Evolutionary conservation across 1,140 invertebrate genomes (phyloP).

Genomic region (Drosophila pallidifrons): DNA sequence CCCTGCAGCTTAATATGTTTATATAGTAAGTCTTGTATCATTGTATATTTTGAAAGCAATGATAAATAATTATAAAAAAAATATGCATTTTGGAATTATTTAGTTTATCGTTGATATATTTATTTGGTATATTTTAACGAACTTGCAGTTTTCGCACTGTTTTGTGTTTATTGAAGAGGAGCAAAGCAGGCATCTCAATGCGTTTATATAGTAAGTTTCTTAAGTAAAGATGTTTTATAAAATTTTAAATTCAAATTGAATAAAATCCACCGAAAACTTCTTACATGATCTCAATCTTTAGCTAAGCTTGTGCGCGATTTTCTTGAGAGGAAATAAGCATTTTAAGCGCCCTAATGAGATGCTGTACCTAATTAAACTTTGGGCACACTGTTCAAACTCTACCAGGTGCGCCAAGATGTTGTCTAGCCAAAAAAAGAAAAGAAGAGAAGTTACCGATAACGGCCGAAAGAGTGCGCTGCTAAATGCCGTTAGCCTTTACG

Average conservation of each 20-base stretch:
- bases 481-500: constrained; percentile 13
- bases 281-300: background rate
- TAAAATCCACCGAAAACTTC: background rate
- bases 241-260: background rate
- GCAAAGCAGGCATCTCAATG: too few relatives aligned
- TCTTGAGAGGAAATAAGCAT: constrained; percentile 8
- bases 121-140: too few relatives aligned
- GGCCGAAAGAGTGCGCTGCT: constrained; percentile 33
- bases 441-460: constrained; percentile 37
- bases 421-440: constrained; percentile 20
- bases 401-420: constrained; percentile 31
- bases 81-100: too few relatives aligned
- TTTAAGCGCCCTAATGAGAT: constrained; percentile 48
- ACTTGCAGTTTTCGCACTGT: too few relatives aligned
- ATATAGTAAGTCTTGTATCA: too few relatives aligned
- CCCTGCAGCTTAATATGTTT: too few relatives aligned
- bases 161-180: too few relatives aligned
- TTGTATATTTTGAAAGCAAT: too few relatives aligned
- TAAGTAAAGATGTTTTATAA: background rate
- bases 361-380: constrained; percentile 61
- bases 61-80: too few relatives aligned
- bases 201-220: too few relatives aligned
- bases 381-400: constrained; percentile 15
- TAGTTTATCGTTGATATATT: too few relatives aligned
- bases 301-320: background rate